Conservation (phyloP, 1,140 invertebrate genomes). For the Zaprionus capensis region DNA sequence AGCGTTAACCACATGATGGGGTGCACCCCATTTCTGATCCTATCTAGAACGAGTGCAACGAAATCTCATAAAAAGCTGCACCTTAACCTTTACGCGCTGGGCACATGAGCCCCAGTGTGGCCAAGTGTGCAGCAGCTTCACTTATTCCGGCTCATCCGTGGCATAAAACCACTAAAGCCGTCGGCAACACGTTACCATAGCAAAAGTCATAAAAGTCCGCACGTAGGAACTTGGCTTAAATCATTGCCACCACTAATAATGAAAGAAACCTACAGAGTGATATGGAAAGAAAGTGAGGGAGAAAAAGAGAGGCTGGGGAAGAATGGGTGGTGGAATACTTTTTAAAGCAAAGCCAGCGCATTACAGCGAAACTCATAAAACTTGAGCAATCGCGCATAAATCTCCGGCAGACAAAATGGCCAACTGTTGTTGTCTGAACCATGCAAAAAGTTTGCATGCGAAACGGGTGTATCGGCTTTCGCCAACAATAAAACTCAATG, state of each 20-base stretch:
- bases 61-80: constrained; percentile 34
- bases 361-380: constrained; percentile 50
- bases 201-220: constrained; percentile 45
- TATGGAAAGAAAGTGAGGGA: background rate
- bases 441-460: constrained; percentile 30
- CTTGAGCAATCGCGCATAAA: constrained; percentile 61
- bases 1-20: constrained; percentile 5
- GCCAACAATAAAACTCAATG: constrained; percentile 44
- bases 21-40: background rate
- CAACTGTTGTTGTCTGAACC: constrained; percentile 45
- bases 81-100: constrained; percentile 17
- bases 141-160: constrained; percentile 20
- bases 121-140: constrained; percentile 23
- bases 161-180: constrained; percentile 21
- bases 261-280: constrained; percentile 4
- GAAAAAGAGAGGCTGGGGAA: background rate
- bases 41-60: constrained; percentile 9
- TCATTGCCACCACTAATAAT: constrained; percentile 42
- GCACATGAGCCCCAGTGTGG: background rate
- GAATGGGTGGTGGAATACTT: constrained; percentile 6
- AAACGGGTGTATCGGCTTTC: constrained; percentile 27
- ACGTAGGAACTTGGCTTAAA: constrained; percentile 41
- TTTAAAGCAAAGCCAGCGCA: constrained; percentile 41
- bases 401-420: constrained; percentile 62
- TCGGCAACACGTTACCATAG: constrained; percentile 23